Conservation (phyloP, 2,113 vertebrate genomes). For the Lagopus muta region DNA sequence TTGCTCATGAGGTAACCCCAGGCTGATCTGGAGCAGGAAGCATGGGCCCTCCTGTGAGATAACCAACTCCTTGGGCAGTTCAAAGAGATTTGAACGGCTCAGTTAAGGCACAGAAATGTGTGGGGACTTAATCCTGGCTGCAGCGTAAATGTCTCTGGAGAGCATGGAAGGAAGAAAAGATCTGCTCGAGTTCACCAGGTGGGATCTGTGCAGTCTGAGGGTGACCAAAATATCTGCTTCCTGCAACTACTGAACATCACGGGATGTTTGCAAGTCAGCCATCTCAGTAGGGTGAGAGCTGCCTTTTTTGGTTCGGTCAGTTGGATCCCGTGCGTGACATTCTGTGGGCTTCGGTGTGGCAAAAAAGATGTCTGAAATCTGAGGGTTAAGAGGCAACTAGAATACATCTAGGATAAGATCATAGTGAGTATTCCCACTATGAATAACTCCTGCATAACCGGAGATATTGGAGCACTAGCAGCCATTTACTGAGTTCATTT, state of each 20-base stretch:
- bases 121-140: neutral
- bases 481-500: neutral
- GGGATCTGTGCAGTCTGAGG: neutral
- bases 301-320: neutral
- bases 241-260: neutral
- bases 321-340: neutral
- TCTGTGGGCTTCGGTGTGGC: neutral
- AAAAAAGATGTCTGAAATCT: neutral
- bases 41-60: neutral
- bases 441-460: slow-evolving; percentile 16
- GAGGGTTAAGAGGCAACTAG: neutral
- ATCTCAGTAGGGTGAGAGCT: neutral
- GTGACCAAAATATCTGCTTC: neutral
- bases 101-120: neutral
- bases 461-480: neutral
- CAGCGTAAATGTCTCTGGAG: neutral
- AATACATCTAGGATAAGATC: neutral
- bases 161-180: neutral
- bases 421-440: neutral
- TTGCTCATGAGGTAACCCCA: slow-evolving; percentile 18
- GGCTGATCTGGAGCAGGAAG: neutral
- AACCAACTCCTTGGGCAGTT: neutral
- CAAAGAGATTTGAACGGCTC: neutral
- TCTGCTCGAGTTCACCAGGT: neutral
- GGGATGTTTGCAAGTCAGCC: neutral